phyloP scores from a whole-genome alignment of 2,797 vertebrate genomes.

The Smutsia gigantea region DNA sequence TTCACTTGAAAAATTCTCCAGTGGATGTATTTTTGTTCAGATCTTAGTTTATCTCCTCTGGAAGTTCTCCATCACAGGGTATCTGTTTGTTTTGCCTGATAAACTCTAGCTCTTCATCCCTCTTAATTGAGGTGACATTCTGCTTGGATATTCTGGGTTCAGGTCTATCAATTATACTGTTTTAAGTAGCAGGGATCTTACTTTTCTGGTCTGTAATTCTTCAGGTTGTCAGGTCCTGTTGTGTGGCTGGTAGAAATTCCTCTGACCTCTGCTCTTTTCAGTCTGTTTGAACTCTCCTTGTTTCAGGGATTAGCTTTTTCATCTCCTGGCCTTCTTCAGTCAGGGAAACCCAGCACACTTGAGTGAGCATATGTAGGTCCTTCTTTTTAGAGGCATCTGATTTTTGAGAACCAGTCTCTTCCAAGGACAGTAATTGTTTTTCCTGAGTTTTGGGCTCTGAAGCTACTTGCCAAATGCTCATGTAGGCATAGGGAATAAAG shows the following conservation, averaged over 20 bases:
- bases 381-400: background rate
- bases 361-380: background rate
- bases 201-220: background rate
- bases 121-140: background rate
- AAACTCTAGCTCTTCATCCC: background rate
- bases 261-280: background rate
- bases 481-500: background rate
- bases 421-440: background rate
- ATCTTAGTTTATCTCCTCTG: background rate
- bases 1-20: slow-evolving; percentile 43
- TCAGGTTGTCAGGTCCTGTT: background rate
- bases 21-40: slow-evolving; percentile 26
- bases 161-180: background rate
- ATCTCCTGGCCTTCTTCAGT: background rate
- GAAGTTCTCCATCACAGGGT: background rate
- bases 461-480: background rate
- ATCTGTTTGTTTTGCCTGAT: background rate
- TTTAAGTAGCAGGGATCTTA: background rate
- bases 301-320: background rate
- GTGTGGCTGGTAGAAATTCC: background rate
- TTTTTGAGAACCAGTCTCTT: slow-evolving; percentile 15
- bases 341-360: background rate
- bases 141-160: background rate
- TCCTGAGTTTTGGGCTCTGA: background rate
- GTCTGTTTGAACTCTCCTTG: background rate